Evolutionary conservation across 2,113 vertebrate genomes (phyloP), one percentile per base, ranked within the genome.

Genomic region (Cavia porcellus): DNA sequence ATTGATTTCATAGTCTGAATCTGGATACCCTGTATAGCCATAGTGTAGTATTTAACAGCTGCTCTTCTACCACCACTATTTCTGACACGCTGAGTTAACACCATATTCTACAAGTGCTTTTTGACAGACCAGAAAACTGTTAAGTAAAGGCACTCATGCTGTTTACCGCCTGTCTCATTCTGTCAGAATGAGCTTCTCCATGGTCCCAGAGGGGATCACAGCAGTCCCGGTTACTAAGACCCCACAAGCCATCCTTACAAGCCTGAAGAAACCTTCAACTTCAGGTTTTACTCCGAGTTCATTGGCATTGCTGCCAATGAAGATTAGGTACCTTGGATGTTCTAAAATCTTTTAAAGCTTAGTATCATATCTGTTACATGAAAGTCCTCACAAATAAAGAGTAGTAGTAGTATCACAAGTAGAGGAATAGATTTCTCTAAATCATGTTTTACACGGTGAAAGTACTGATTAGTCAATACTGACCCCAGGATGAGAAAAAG

Each of bases 281-380:
- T 89, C 17, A 97, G 47, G 38, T 59, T 80, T 86, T 64, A 25
- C 57, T 74, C 7, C 89, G 61, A 92, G 86, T 96, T 93, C 72
- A 38, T 38, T 38, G 38, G 38, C 38, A 38, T 72, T 97, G 59
- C 88, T 97, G 88, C 84, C 35, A 84, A 50, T 85, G 75, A 89
- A 66, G 74, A 89, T 45, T 45, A 42, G 86, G 45, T 5, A 30
- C 17, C 28, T 55, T 55, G 55, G 55, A 55, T 55, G 55, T 55
- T 55, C 55, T 55, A 55, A 17, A 55, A 17, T 55, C 55, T 70
- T 91, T 70, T 47, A 84, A 90, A 47, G 30, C 74, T 15, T 95
- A 84, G 75, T 90, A 74, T 89, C 81, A 61, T 66, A 66, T 82
- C 42, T 89, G 19, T 91, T 82, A 94, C 28, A 89, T 72, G 86